Base-by-base conservation (phyloP, 2,888 invertebrate species). In the Notodonta ziczac region DNA sequence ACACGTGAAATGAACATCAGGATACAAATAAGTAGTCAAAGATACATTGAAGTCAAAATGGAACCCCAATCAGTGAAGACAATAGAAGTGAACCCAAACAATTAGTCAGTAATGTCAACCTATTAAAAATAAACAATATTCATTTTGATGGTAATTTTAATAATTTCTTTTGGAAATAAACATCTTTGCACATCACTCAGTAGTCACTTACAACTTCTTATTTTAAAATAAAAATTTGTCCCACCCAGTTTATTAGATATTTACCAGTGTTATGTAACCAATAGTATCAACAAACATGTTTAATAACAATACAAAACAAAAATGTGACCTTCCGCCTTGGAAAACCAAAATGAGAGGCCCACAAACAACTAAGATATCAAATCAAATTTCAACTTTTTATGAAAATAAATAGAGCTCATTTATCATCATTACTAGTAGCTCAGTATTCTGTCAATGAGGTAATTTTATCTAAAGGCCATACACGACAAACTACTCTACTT, bases 401-500 rank as follows among this genome's bases (percentile, higher is more conserved):
- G 4, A 10, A 46, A 46, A 5, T 46, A 46, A 6, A 46, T n/a
- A 46, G n/a, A n/a, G 13, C 10, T 6, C 4, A 9, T 51, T 24
- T 24, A 24, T 51, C 24, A 24, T 51, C 24, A 51, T 51, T 4
- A 16, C 16, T 53, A 6, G 54, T 51, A 57, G 57, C 24, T 75
- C 70, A 87, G 66, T 77, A 81, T 67, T 88, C 83, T 60, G 87
- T 83, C 65, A 94, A 69, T 24, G 88, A 88, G 14, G 84, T 80
- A 10, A 94, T 89, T 81, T 93, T 92, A 80, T 94, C 86, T 66
- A 95, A 83, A 0, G 97, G 97, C 97, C 97, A 97, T 60, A 98
- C 94, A 87, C 96, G 95, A 79, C 95, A 96, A n/a, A 98, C 79
- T 13, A 97, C 98, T 81, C 97, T 95, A 78, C 98, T 97, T 70